These are phyloP conservation scores for Azemiops feae DNA, from an alignment of 2,113 vertebrate species.

Conservation along the genomic window DNA sequence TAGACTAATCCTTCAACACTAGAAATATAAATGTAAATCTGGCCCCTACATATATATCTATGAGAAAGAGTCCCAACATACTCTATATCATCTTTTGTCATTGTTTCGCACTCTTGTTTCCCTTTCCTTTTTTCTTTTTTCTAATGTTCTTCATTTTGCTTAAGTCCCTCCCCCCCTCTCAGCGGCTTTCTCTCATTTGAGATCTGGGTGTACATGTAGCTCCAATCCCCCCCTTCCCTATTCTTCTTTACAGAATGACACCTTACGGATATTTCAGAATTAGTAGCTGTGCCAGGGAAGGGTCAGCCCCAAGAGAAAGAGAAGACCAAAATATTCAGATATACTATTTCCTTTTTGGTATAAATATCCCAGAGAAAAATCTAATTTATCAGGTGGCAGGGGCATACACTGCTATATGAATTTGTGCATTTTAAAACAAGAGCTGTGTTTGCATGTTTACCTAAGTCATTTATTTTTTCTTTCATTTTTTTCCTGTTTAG, in stretches of 20 bases:
- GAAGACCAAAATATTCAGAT: not conserved
- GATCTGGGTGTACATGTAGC: conserved; percentile 1
- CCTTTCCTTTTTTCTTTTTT: not conserved
- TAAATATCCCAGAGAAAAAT: not conserved
- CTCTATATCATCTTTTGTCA: not conserved
- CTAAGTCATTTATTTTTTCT: not conserved
- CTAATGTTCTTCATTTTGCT: not conserved
- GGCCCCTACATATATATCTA: not conserved
- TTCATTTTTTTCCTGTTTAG: not conserved
- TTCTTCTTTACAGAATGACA: conserved; percentile 5
- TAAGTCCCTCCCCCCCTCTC: not conserved
- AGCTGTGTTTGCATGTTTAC: not conserved
- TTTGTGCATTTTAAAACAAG: not conserved
- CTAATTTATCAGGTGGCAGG: not conserved
- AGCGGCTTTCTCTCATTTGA: not conserved
- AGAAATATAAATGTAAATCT: not conserved
- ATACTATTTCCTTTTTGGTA: not conserved
- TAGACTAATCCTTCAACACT: not conserved
- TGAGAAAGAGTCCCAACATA: not conserved
- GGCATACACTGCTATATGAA: not conserved
- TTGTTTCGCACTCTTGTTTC: not conserved
- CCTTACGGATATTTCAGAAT: conserved; percentile 20
- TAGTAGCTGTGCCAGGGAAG: not conserved
- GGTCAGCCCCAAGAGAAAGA: not conserved
- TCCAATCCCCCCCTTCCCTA: conserved; percentile 37